These are phyloP conservation scores for Belgica antarctica DNA, from an alignment of 2,888 invertebrate genomes.

Conservation along the genomic window DNA sequence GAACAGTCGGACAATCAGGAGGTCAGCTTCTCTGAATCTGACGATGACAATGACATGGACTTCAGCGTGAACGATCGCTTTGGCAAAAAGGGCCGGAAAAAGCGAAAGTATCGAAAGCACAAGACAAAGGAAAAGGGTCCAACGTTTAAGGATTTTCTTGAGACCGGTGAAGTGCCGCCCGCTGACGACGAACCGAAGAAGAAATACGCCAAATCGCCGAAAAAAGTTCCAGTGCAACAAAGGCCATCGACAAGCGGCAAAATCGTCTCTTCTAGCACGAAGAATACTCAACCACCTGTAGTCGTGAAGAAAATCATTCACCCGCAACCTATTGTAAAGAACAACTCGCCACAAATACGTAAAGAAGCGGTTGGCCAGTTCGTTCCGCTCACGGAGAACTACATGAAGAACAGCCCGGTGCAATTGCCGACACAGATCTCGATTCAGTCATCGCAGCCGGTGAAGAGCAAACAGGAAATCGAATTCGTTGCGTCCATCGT, in stretches of 20 bases:
- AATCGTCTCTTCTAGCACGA: constrained; percentile 44
- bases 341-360: not conserved
- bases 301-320: constrained; percentile 48
- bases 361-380: not conserved
- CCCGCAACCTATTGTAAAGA: not conserved
- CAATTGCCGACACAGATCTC: not conserved
- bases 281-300: constrained; percentile 51
- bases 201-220: constrained; percentile 40
- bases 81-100: constrained; percentile 48
- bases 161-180: constrained; percentile 48
- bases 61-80: constrained; percentile 60
- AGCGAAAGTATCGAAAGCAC: constrained; percentile 30
- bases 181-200: constrained; percentile 42
- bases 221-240: constrained; percentile 35
- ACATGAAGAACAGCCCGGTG: constrained; percentile 11
- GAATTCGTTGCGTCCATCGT: constrained; percentile 36
- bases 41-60: constrained; percentile 63
- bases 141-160: constrained; percentile 46
- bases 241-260: constrained; percentile 46
- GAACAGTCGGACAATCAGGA: constrained; percentile 58
- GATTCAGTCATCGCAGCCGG: constrained; percentile 17
- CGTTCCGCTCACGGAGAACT: not conserved
- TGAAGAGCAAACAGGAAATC: constrained; percentile 28
- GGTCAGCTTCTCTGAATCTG: constrained; percentile 59
- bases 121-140: constrained; percentile 10